Percentiles rank a stretch among this genome's conserved stretches.
These are phyloP conservation scores for Montipora sp. DNA, from an alignment of 64 coral and sea anemone genomes.

Conservation along the genomic window DNA sequence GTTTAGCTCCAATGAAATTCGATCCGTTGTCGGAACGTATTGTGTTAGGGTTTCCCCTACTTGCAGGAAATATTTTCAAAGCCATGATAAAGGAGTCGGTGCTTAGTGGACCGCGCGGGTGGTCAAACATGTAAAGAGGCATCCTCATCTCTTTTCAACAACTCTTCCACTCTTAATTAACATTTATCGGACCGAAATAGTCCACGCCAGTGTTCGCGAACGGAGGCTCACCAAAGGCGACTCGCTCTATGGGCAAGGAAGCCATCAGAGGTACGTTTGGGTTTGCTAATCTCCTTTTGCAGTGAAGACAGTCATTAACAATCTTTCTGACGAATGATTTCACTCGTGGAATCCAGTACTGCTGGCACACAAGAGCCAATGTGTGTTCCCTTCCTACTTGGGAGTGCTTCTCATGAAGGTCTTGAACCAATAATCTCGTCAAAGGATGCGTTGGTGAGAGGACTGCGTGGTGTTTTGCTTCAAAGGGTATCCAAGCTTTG, in stretches of 20 bases:
- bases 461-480: no score
- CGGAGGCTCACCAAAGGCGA: background rate
- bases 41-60: conserved; percentile 20
- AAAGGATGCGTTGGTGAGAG: no score
- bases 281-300: conserved; percentile 14
- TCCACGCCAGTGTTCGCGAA: conserved; percentile 15
- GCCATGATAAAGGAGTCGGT: conserved; percentile 43
- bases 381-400: no score
- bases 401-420: no score
- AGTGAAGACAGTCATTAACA: background rate
- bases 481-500: no score
- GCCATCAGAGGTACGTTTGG: conserved; percentile 19
- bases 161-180: conserved; percentile 18
- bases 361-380: no score
- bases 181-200: conserved; percentile 58
- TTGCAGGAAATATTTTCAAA: background rate
- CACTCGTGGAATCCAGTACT: no score
- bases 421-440: no score
- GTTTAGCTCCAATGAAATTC: conserved; percentile 25
- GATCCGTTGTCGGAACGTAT: conserved; percentile 12
- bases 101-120: conserved; percentile 21
- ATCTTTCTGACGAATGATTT: conserved; percentile 3
- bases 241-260: background rate
- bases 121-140: conserved; percentile 57
- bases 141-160: conserved; percentile 9